phyloP scores from a whole-genome alignment of 1,140 invertebrate species.

The Drosophila lini region DNA sequence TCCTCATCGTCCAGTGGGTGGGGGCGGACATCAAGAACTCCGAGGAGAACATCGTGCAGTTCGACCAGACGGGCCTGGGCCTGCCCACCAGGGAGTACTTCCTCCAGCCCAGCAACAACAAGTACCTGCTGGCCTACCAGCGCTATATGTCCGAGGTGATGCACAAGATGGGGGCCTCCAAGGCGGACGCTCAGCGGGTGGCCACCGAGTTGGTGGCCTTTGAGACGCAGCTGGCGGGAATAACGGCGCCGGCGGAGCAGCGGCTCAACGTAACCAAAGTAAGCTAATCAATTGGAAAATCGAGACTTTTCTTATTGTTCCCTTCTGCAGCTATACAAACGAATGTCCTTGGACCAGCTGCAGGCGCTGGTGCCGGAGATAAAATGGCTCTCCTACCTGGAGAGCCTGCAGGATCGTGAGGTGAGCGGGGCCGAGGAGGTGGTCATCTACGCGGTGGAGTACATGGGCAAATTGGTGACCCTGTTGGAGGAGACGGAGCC shows the following conservation, averaged over 20 bases:
- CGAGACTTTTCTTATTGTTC: neutral
- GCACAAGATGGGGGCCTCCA: constrained; percentile 88
- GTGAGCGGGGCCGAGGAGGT: constrained; percentile 84
- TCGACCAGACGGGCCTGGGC: constrained; percentile 95
- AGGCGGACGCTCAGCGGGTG: constrained; percentile 86
- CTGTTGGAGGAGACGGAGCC: constrained; percentile 84
- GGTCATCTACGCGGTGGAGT: constrained; percentile 85
- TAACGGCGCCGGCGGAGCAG: constrained; percentile 89
- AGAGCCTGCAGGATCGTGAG: constrained; percentile 91
- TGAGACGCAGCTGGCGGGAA: constrained; percentile 89
- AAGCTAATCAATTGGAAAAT: neutral
- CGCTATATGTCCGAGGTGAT: constrained; percentile 90
- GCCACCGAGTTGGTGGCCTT: constrained; percentile 92
- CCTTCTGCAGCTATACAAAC: constrained; percentile 87
- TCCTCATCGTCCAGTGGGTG: constrained; percentile 92
- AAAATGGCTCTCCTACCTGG: constrained; percentile 91
- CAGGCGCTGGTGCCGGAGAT: constrained; percentile 89
- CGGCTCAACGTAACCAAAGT: constrained; percentile 88
- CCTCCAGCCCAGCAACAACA: constrained; percentile 88
- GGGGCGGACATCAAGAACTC: constrained; percentile 95
- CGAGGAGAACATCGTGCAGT: constrained; percentile 93
- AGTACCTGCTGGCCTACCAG: constrained; percentile 92
- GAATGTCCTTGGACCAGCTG: constrained; percentile 90
- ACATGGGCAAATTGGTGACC: constrained; percentile 84
- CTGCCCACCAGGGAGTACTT: constrained; percentile 95